phyloP scores from a whole-genome alignment of 2,888 invertebrate species.

The Carpatolechia fugitivella region DNA sequence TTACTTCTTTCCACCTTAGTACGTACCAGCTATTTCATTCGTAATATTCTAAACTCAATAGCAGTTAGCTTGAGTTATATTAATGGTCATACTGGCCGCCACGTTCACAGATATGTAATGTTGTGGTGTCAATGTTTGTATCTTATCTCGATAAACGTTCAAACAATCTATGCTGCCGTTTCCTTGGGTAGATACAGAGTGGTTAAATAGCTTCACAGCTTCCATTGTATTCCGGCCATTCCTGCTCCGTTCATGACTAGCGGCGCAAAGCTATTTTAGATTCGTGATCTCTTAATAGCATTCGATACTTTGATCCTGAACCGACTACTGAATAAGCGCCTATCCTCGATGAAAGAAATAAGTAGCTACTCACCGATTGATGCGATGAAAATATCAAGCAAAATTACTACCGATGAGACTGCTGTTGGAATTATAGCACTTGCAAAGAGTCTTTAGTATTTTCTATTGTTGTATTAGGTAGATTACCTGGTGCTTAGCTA shows the following conservation, averaged over 20 bases:
- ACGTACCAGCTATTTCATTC: too few species aligned
- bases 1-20: too few species aligned
- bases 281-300: conserved; percentile 69
- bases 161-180: background rate
- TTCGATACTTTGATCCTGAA: conserved; percentile 47
- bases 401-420: too few species aligned
- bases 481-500: too few species aligned
- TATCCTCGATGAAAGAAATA: background rate
- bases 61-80: too few species aligned
- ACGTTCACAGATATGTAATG: background rate
- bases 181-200: background rate
- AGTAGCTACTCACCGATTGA: background rate
- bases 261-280: conserved; percentile 57
- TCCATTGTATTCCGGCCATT: conserved; percentile 39
- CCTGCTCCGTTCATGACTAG: conserved; percentile 43
- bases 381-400: background rate
- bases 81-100: too few species aligned
- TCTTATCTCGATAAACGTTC: conserved; percentile 10
- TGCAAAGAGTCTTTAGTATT: background rate
- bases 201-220: conserved; percentile 4
- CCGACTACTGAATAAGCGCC: conserved; percentile 8
- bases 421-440: too few species aligned
- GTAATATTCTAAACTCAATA: too few species aligned
- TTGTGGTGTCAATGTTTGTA: background rate
- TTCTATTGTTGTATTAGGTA: too few species aligned